Conservation (phyloP, 2,888 invertebrate species). For the Willowsia nigromaculata region DNA sequence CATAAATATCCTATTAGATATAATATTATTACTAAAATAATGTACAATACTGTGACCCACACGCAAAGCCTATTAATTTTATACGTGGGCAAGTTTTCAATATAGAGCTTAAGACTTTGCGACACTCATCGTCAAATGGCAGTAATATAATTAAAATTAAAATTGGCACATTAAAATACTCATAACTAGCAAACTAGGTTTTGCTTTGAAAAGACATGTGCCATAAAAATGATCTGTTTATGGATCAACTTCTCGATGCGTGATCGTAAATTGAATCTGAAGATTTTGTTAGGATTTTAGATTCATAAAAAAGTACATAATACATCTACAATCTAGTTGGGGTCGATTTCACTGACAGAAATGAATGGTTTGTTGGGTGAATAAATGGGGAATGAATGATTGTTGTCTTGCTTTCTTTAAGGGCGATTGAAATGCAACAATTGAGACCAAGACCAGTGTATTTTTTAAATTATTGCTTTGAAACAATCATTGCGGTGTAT, state of each 20-base stretch:
- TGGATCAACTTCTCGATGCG: slow-evolving; percentile 16
- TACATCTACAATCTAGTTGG: not conserved
- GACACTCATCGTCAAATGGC: no score
- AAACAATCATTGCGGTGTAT: slow-evolving; percentile 4
- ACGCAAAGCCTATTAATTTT: not conserved
- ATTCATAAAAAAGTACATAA: not conserved
- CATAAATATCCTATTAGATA: not conserved
- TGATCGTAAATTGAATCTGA: slow-evolving; percentile 4
- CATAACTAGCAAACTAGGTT: not conserved
- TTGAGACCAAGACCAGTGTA: slow-evolving; percentile 78
- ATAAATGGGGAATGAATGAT: slow-evolving; percentile 77
- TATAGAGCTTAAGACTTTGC: no score
- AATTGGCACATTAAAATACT: no score
- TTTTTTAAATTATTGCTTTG: slow-evolving; percentile 49
- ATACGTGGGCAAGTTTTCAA: not conserved
- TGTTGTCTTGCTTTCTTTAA: slow-evolving; percentile 76
- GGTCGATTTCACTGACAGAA: slow-evolving; percentile 74
- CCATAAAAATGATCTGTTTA: not conserved
- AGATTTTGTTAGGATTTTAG: slow-evolving; percentile 23
- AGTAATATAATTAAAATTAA: no score
- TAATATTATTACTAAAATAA: not conserved
- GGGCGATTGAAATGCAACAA: slow-evolving; percentile 79
- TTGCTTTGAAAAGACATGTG: not conserved
- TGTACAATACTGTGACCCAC: not conserved
- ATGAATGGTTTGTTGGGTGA: slow-evolving; percentile 75